Percentiles rank a stretch among this genome's conserved stretches.
These are phyloP conservation scores for Dryobates pubescens DNA, from an alignment of 2,797 vertebrate genomes.

Conservation along the genomic window DNA sequence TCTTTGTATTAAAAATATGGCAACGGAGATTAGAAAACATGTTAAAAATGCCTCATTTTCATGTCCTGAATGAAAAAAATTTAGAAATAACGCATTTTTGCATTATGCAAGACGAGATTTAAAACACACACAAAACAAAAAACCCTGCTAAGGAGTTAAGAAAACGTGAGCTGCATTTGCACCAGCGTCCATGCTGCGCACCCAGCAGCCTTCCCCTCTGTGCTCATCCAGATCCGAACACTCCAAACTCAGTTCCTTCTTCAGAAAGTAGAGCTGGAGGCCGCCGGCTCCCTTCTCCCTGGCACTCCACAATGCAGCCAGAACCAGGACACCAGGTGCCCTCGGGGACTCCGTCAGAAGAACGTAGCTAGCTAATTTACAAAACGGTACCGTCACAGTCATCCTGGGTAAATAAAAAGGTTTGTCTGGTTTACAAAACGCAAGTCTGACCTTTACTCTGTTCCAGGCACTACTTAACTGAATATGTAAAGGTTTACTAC, in stretches of 20 bases:
- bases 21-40: conserved; percentile 68
- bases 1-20: conserved; percentile 64
- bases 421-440: not conserved
- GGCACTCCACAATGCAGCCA: not conserved
- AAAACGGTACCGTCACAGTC: not conserved
- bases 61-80: conserved; percentile 59
- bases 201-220: not conserved
- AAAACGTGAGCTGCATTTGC: not conserved
- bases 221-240: not conserved
- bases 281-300: not conserved
- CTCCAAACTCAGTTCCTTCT: not conserved
- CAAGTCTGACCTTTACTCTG: conserved; percentile 34
- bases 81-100: conserved; percentile 40
- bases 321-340: not conserved
- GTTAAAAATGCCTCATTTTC: conserved; percentile 56
- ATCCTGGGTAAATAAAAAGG: conserved; percentile 42
- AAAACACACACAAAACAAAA: conserved; percentile 17
- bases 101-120: conserved; percentile 6
- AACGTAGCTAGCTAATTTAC: not conserved
- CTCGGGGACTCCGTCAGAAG: not conserved
- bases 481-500: not conserved
- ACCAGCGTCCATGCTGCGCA: not conserved
- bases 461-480: conserved; percentile 70
- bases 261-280: not conserved
- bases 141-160: conserved; percentile 44